Evolutionary conservation across 2,797 vertebrate genomes (phyloP).

Genomic region (Halcyon badia): DNA sequence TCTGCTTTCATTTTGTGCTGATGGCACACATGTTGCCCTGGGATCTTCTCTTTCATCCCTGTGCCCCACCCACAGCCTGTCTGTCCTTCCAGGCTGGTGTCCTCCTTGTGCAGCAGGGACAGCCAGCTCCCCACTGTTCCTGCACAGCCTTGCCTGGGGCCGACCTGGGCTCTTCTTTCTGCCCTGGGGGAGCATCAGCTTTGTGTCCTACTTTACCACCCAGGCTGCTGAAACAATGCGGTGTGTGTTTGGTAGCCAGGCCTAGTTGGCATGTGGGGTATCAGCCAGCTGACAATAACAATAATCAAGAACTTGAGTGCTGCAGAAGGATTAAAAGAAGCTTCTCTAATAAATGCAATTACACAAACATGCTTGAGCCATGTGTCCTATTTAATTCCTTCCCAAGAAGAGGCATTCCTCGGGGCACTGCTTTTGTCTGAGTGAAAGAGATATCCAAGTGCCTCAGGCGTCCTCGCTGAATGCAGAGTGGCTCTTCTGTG

Average conservation of each 20-base stretch:
- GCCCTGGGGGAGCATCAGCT: neutral
- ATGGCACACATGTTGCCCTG: neutral
- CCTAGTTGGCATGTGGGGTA: neutral
- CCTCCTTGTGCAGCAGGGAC: neutral
- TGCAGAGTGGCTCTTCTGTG: neutral
- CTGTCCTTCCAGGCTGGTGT: neutral
- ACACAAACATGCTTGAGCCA: neutral
- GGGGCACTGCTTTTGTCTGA: conserved; percentile 30
- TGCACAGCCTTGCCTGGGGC: neutral
- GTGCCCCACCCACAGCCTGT: fast-evolving
- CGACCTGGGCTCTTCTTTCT: neutral
- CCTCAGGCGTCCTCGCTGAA: neutral
- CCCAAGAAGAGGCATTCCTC: conserved; percentile 30
- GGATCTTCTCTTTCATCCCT: neutral
- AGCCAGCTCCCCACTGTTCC: neutral
- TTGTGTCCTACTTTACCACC: neutral
- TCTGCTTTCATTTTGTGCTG: conserved; percentile 20
- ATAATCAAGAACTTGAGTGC: neutral
- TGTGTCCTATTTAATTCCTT: conserved; percentile 44
- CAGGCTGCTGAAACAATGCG: neutral
- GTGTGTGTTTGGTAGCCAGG: neutral
- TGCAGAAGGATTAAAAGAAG: conserved; percentile 22
- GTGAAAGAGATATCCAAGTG: neutral
- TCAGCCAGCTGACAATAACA: neutral
- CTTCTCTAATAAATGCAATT: conserved; percentile 49